Evolutionary conservation across 1,140 invertebrate genomes (phyloP).

Genomic region (Stratiolaelaps scimitus): DNA sequence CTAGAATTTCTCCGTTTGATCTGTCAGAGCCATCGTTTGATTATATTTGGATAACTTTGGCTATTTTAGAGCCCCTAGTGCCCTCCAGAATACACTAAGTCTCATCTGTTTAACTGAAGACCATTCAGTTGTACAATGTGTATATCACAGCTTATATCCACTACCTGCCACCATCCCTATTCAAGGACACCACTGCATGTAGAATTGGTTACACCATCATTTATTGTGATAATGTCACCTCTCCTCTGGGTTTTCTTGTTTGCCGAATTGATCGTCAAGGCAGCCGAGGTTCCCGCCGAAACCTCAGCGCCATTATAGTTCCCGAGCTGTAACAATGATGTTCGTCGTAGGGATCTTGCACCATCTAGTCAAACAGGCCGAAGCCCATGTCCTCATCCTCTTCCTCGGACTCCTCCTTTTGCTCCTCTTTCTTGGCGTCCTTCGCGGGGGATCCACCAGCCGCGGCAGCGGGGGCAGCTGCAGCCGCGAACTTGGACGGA

Average conservation of each 20-base stretch:
- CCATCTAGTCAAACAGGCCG: slow-evolving; percentile 75
- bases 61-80: too few relatives aligned
- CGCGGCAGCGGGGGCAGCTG: slow-evolving; percentile 48
- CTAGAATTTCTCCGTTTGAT: too few relatives aligned
- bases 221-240: slow-evolving; percentile 21
- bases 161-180: too few relatives aligned
- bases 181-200: too few relatives aligned
- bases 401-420: slow-evolving; percentile 57
- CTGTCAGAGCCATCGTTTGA: too few relatives aligned
- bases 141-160: too few relatives aligned
- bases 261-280: neutral
- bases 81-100: too few relatives aligned
- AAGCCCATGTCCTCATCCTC: slow-evolving; percentile 94
- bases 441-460: slow-evolving; percentile 49
- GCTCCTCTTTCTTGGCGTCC: slow-evolving; percentile 60
- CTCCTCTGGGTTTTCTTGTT: neutral
- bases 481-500: slow-evolving; percentile 72
- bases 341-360: neutral
- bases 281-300: slow-evolving; percentile 13
- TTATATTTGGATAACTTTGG: too few relatives aligned
- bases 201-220: slow-evolving; percentile 7
- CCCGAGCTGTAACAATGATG: too few relatives aligned
- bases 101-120: too few relatives aligned
- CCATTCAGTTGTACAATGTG: too few relatives aligned
- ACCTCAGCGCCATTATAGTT: neutral